Conservation (phyloP, 2,113 vertebrate genomes). For the Odontophorus gujanensis region DNA sequence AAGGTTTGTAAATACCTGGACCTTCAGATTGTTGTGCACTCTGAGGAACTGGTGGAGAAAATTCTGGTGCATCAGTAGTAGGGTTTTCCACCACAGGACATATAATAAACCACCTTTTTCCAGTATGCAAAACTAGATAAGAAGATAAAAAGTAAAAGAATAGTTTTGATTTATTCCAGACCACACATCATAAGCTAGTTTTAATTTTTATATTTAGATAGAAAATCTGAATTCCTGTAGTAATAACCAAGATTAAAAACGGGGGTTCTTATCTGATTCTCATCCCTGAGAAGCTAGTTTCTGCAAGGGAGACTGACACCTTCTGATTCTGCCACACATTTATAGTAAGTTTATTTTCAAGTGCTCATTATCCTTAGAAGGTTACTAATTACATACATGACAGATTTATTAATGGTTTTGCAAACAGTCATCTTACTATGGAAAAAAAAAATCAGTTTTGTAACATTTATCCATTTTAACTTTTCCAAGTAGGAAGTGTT, state of each 20-base stretch:
- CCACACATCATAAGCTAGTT: not conserved
- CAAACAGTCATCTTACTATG: not conserved
- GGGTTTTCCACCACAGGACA: conserved; percentile 94
- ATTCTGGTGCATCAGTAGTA: conserved; percentile 75
- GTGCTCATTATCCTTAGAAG: not conserved
- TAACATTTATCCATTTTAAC: not conserved
- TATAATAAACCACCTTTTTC: conserved; percentile 98
- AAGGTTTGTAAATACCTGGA: conserved; percentile 81
- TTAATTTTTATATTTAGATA: not conserved
- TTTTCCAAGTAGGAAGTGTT: not conserved
- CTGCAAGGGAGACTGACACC: not conserved
- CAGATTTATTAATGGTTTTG: not conserved
- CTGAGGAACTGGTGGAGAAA: conserved; percentile 76
- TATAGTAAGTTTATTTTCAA: not conserved
- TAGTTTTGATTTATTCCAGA: not conserved
- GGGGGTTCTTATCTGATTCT: not conserved
- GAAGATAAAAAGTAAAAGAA: not conserved
- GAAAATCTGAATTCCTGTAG: not conserved
- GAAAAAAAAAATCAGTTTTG: not conserved
- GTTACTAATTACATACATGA: not conserved
- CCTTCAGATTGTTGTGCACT: conserved; percentile 75
- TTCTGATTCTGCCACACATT: not conserved
- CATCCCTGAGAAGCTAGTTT: not conserved
- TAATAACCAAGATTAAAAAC: not conserved
- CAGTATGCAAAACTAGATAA: conserved; percentile 90